Base-by-base conservation (phyloP, 2,888 invertebrate genomes). In the Piscicola geometra region DNA sequence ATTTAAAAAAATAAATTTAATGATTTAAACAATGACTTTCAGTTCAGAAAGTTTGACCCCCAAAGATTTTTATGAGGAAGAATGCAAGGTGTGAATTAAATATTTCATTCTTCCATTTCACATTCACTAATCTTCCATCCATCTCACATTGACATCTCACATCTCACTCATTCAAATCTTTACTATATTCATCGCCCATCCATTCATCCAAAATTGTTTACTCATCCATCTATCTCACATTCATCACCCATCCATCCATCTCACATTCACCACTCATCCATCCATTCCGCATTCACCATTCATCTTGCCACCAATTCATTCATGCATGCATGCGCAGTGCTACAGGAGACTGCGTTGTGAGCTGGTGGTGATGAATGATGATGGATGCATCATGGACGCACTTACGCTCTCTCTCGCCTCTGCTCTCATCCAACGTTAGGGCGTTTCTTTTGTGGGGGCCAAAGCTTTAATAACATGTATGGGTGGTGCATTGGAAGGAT, bases 311-410 rank as follows among this genome's bases (percentile, higher is more conserved):
- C 41, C 5, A 15, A 9, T 15, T 41, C 15, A 5, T 15, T 41
- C 64, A 64, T 64, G 12, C 67, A 32, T 21, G 2, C 67, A 32
- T 32, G 18, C 28, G n/a, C 56, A 73, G 73, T 18, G 28, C 0
- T 64, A 64, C 25, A 56, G 73, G 36, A 64, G 21, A 52, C 25
- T 73, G 28, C 2, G 25, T 1, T 64, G 60, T 35, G 73, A 73
- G 30, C 64, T 73, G 1, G 73, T 73, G 35, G 32, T 52, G 18
- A n/a, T 64, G 32, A 56, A 73, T 28, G 60, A 73, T 35, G 64
- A 64, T 32, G 73, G 73, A 3, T 73, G 64, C 25, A 32, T 73
- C 25, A 5, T 35, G 2, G 73, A 73, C 35, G 73, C 64, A 35
- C 56, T 52, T 21, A 50, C 36, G 36, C 25, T 73, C 1, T 50